Evolutionary conservation across 2,797 vertebrate genomes (phyloP).

Genomic region (Fringilla coelebs): DNA sequence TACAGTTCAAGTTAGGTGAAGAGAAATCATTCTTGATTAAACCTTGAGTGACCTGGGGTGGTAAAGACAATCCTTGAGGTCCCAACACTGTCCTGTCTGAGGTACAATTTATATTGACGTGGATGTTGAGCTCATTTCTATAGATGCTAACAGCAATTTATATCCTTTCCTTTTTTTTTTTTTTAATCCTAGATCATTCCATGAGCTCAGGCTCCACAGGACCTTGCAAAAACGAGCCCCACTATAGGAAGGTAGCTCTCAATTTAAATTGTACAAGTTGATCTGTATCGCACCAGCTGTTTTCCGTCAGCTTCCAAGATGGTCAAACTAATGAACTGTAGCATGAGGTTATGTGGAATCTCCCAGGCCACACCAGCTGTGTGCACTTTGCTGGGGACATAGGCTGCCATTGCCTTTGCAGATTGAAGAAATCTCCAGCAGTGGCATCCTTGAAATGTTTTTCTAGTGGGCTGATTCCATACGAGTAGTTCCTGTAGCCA

Average conservation of each 20-base stretch:
- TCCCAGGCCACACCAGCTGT: not conserved
- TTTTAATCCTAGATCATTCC: not conserved
- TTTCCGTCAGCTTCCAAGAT: not conserved
- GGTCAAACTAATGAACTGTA: not conserved
- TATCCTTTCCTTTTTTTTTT: not conserved
- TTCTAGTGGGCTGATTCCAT: rapidly evolving
- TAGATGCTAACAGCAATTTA: not conserved
- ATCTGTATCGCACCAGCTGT: not conserved
- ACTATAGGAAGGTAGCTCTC: not conserved
- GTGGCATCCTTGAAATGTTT: not conserved
- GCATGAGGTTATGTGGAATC: not conserved
- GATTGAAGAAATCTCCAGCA: not conserved
- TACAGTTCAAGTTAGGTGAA: not conserved
- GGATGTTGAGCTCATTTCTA: not conserved
- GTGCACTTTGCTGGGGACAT: not conserved
- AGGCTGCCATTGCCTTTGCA: not conserved
- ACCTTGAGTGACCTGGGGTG: not conserved
- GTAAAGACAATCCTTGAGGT: not conserved
- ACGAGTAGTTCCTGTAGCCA: not conserved
- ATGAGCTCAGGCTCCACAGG: not conserved
- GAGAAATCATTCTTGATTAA: not conserved
- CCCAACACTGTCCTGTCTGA: not conserved
- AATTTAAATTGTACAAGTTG: not conserved
- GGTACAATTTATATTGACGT: not conserved
- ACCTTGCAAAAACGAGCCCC: not conserved